Base-by-base conservation (phyloP, 2,888 invertebrate species). In the Nowickia ferox region DNA sequence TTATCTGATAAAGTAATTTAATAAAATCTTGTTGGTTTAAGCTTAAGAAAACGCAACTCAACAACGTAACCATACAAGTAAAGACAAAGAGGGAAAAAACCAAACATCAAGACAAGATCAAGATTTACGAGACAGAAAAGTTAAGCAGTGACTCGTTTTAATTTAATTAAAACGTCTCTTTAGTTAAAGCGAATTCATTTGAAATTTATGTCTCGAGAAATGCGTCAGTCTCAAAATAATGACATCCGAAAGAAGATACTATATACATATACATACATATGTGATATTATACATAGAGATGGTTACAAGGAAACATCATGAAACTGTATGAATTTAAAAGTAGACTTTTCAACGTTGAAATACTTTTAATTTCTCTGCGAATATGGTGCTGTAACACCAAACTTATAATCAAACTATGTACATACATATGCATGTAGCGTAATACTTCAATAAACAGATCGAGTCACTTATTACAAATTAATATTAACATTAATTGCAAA, bases 111-210 rank as follows among this genome's bases (percentile, higher is more conserved):
- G 77, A 74, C 84, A 81, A 84, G 80, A 84, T 71, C 59, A 78
- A 46, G 68, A 74, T 81, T 81, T 81, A 81, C 68, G 74, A 81
- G 51, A 19, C 44, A 76, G 59, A 55, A 53, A 74, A 77, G 15
- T 51, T 61, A 78, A 77, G 57, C 74, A 77, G 72, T 65, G 82
- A 74, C 69, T 71, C 42, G 51, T 65, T 74, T 84, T 75, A 87
- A 89, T 90, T 90, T 89, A 92, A 92, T 92, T 91, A 91, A 92
- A 90, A 91, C 89, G 89, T 91, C 89, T 89, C 86, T 86, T 84
- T 90, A 87, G 84, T 87, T 88, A 84, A 86, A 84, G 84, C 86
- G 81, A 87, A 87, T 87, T 88, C 68, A 72, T 76, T 74, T 17
- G 66, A 89, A 90, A 90, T 89, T 90, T 90, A 87, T 88, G 57